Evolutionary conservation across 2,113 vertebrate species (phyloP), one percentile per base, ranked within the genome.

Genomic region (Aegotheles bennettii): DNA sequence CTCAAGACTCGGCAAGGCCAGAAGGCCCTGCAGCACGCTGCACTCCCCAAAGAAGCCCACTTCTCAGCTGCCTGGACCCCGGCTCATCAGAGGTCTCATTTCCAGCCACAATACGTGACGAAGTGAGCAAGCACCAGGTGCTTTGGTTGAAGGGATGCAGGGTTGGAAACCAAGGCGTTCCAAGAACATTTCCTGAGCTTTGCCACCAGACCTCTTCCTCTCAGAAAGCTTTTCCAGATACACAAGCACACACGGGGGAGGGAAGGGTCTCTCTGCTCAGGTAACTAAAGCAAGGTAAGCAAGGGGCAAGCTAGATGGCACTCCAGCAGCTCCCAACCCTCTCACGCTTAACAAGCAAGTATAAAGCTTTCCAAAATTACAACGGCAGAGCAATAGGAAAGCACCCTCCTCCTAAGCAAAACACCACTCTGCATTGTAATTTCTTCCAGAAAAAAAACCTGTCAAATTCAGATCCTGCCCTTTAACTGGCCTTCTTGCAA

Each of bases 1-100:
- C 35, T 57, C 5, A 24, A 50, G 40, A 18, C 25, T 28, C 0
- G 5, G 50, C 33, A 38, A 21, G 38, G 14, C 40, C 47, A 31
- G 75, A 11, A 21, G 13, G 6, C 16, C 15, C 43, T 6, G 33
- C 6, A 17, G n/a, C 40, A 68, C 0, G 0, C 11, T 17, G 9
- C 1, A 2, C 29, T 71, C 59, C 45, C 25, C 31, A 33, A 43
- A 42, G 29, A 7, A 63, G 24, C 29, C 24, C 15, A 12, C 47
- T 40, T 31, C 29, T 60, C 29, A 9, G 40, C 47, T 35, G 40
- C 54, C 15, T 42, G 40, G 29, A n/a, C 7, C n/a, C 25, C n/a
- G 35, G 51, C 16, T 36, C 31, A 16, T 40, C 54, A 43, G 13
- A 78, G 36, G 13, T 77, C 60, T 56, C 43, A 8, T 35, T 38